Evolutionary conservation across 1,140 invertebrate genomes (phyloP).

Genomic region (Battus philenor): DNA sequence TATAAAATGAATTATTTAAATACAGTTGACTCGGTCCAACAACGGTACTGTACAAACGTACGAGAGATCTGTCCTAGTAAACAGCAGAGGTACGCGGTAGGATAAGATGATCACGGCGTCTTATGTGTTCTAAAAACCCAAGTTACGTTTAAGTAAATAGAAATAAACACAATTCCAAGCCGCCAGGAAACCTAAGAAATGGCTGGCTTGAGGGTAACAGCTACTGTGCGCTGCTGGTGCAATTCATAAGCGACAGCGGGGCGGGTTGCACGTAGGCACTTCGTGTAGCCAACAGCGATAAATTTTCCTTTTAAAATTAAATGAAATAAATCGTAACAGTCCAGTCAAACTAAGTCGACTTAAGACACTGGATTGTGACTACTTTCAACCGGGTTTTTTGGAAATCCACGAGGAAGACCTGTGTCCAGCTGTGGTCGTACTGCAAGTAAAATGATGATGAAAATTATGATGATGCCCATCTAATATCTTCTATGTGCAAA

Average conservation of each 20-base stretch:
- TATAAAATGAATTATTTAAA: background rate
- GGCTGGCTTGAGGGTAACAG: conserved; percentile 43
- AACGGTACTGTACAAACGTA: conserved; percentile 5
- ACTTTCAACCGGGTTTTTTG: no score
- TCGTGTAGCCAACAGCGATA: background rate
- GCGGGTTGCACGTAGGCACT: conserved; percentile 16
- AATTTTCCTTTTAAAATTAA: background rate
- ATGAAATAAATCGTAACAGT: no score
- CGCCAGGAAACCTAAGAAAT: conserved; percentile 51
- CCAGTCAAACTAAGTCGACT: no score
- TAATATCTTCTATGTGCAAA: no score
- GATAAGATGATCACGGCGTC: conserved; percentile 14
- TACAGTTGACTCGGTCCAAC: background rate
- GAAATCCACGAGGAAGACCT: no score
- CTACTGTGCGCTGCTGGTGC: conserved; percentile 34
- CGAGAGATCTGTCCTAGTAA: background rate
- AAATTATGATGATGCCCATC: no score
- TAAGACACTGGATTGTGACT: no score
- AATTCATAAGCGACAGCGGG: conserved; percentile 21
- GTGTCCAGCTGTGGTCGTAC: no score
- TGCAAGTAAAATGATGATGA: no score
- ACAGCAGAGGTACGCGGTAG: conserved; percentile 1
- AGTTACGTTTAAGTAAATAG: conserved; percentile 30
- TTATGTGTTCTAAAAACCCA: conserved; percentile 33
- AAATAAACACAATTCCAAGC: conserved; percentile 49